phyloP scores from a whole-genome alignment of 1,140 invertebrate species.

The Lethrus apterus region DNA sequence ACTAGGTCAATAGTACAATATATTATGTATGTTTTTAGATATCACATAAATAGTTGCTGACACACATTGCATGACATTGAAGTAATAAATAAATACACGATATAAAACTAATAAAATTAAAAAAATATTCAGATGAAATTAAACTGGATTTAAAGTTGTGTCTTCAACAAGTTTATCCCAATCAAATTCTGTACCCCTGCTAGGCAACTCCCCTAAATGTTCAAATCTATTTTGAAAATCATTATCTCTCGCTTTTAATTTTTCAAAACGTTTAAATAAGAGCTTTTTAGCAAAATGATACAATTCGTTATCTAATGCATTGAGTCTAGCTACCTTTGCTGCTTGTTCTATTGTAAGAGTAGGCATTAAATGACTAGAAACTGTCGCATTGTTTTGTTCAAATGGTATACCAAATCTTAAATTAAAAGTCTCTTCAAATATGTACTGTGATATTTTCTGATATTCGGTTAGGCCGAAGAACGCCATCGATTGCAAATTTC shows the following conservation, averaged over 20 bases:
- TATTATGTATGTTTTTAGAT: too few relatives aligned
- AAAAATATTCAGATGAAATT: too few relatives aligned
- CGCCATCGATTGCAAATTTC: conserved; percentile 89
- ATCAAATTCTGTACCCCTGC: conserved; percentile 72
- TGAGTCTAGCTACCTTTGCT: conserved; percentile 68
- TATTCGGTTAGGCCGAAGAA: conserved; percentile 96
- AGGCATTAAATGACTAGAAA: conserved; percentile 68
- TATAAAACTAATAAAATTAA: too few relatives aligned
- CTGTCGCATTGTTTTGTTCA: conserved; percentile 82
- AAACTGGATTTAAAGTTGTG: conserved; percentile 8
- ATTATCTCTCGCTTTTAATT: conserved; percentile 66
- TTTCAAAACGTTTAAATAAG: conserved; percentile 77
- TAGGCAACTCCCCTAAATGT: conserved; percentile 68
- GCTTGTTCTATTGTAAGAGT: conserved; percentile 66
- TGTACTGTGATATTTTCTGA: conserved; percentile 83
- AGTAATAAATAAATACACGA: too few relatives aligned
- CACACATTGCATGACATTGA: too few relatives aligned
- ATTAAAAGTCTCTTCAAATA: conserved; percentile 97
- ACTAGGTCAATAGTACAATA: too few relatives aligned
- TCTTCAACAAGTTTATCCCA: conserved; percentile 78
- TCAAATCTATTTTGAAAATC: conserved; percentile 74
- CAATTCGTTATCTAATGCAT: conserved; percentile 85
- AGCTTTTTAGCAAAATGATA: conserved; percentile 90
- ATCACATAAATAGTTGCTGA: too few relatives aligned
- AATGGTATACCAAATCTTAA: conserved; percentile 82